These are phyloP conservation scores for Synodontis membranacea DNA, from an alignment of 2,113 vertebrate genomes.

Conservation along the genomic window DNA sequence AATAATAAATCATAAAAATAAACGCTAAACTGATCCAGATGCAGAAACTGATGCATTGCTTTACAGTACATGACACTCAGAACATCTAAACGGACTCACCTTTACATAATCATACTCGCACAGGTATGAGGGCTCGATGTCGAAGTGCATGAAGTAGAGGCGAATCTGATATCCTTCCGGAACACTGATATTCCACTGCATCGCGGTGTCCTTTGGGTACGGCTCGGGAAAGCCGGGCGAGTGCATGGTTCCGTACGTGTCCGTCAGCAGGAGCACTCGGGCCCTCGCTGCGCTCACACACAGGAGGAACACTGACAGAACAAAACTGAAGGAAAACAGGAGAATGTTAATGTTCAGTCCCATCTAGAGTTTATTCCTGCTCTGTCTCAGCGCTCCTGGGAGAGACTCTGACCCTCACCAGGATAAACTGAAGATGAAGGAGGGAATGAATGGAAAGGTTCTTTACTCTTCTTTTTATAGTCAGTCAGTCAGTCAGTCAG, in stretches of 20 bases:
- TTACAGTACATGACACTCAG: not conserved
- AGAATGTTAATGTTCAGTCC: not conserved
- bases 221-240: conserved; percentile 89
- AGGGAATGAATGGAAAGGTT: not conserved
- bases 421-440: not conserved
- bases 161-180: conserved; percentile 81
- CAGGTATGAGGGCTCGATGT: conserved; percentile 93
- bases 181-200: conserved; percentile 87
- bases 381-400: not conserved
- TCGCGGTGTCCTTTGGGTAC: conserved; percentile 81
- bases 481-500: no score
- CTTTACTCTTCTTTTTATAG: not conserved
- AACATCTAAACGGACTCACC: conserved; percentile 73
- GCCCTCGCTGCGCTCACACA: conserved; percentile 54
- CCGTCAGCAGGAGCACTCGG: conserved; percentile 66
- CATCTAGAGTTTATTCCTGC: not conserved
- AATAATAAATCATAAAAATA: no score
- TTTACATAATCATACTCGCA: conserved; percentile 95
- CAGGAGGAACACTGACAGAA: conserved; percentile 62
- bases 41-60: not conserved
- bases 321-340: conserved; percentile 59
- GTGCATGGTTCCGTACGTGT: conserved; percentile 84
- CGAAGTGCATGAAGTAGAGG: conserved; percentile 94
- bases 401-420: not conserved
- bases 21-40: not conserved